A percentile compares a stretch with the other conserved stretches of the same genome.
Conservation (phyloP, 1,140 invertebrate species). For the Coenobita brevimanus region DNA sequence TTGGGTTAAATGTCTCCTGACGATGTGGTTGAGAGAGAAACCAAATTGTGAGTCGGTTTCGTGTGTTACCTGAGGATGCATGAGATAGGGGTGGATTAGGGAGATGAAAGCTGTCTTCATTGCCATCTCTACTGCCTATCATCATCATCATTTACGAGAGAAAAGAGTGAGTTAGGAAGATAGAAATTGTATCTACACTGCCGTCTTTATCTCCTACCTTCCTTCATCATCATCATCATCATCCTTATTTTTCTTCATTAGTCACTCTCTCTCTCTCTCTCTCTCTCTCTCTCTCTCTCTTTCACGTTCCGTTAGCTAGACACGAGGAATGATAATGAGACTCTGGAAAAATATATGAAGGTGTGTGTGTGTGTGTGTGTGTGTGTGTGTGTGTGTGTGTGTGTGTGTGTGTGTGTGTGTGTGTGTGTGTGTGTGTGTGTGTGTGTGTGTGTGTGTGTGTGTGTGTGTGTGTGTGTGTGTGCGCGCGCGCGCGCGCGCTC, state of each 20-base stretch:
- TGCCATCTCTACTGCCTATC: no score
- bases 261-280: constrained; percentile 27
- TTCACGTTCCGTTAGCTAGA: background rate
- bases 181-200: background rate
- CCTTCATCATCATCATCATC: background rate
- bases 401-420: constrained; percentile 32
- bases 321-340: background rate
- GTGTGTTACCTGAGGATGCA: no score
- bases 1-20: no score
- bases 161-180: background rate
- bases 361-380: constrained; percentile 13
- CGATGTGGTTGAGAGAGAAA: no score
- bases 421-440: no score
- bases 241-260: background rate
- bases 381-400: constrained; percentile 32
- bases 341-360: background rate
- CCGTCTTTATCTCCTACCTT: background rate
- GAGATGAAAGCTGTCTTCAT: no score
- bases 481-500: background rate
- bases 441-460: no score
- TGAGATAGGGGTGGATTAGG: no score
- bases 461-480: constrained; percentile 23
- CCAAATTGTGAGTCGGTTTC: no score
- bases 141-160: no score
- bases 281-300: constrained; percentile 20